These are phyloP conservation scores for Mastomys coucha DNA, from an alignment of 2,113 vertebrate genomes.

Conservation along the genomic window DNA sequence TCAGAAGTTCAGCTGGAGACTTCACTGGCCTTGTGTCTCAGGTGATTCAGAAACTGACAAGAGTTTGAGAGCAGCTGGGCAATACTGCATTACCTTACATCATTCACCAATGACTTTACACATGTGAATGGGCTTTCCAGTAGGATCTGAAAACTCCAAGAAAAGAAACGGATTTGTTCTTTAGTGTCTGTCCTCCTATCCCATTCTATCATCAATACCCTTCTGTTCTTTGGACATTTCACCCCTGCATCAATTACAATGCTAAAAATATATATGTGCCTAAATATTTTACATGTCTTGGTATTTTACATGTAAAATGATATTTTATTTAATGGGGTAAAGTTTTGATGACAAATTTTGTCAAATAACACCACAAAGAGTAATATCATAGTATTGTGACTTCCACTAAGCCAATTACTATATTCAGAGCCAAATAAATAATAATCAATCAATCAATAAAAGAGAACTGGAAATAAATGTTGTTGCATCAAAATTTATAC, in stretches of 20 bases:
- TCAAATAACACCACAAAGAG: conserved; percentile 49
- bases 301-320: not conserved
- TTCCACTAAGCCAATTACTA: conserved; percentile 11
- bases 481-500: conserved; percentile 13
- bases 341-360: not conserved
- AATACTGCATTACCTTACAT: not conserved
- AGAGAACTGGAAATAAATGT: not conserved
- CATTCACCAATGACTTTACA: no score
- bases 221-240: not conserved
- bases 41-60: not conserved
- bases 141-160: not conserved
- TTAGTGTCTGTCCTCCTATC: not conserved
- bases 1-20: not conserved
- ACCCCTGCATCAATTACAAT: not conserved
- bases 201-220: not conserved
- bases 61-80: not conserved
- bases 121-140: not conserved
- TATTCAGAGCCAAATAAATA: not conserved
- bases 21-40: not conserved
- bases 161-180: not conserved
- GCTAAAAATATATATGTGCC: not conserved
- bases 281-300: not conserved
- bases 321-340: conserved; percentile 6
- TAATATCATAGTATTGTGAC: not conserved
- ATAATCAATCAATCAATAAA: not conserved